Evolutionary conservation across 2,113 vertebrate species (phyloP).

Genomic region (Sylvia atricapilla): DNA sequence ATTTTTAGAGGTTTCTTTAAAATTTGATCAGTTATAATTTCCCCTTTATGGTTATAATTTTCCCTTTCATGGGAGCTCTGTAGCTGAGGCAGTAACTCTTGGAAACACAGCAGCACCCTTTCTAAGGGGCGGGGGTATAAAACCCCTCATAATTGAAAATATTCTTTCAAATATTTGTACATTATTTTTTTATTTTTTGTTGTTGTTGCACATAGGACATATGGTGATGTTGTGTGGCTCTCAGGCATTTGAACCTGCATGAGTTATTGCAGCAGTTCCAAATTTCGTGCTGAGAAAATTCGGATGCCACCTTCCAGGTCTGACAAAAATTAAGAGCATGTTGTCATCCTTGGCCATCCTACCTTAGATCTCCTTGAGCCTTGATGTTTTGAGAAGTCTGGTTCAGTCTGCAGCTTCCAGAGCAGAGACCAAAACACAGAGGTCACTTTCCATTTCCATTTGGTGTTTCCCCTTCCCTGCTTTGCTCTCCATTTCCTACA

Average conservation of each 20-base stretch:
- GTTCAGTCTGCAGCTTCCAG: not conserved
- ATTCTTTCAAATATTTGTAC: not conserved
- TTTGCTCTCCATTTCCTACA: not conserved
- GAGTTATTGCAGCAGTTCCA: not conserved
- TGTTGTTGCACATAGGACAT: not conserved
- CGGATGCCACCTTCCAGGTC: not conserved
- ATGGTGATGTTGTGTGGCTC: not conserved
- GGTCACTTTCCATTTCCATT: not conserved
- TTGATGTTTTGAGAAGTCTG: not conserved
- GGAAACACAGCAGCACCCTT: not conserved
- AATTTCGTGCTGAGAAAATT: not conserved
- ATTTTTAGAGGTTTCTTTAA: constrained; percentile 64
- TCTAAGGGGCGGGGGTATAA: not conserved
- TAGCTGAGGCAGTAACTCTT: constrained; percentile 4
- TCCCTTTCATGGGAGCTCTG: not conserved
- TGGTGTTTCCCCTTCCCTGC: not conserved
- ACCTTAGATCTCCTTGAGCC: not conserved
- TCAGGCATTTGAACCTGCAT: not conserved
- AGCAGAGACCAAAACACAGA: not conserved
- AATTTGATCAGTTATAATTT: constrained; percentile 60
- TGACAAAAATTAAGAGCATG: not conserved
- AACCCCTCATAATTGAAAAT: not conserved
- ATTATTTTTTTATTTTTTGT: not conserved
- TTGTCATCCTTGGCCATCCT: not conserved
- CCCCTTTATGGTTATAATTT: constrained; percentile 25